Evolutionary conservation across 2,888 invertebrate genomes (phyloP), one percentile per base, ranked within the genome.

Genomic region (Harpagoxenus sublaevis): DNA sequence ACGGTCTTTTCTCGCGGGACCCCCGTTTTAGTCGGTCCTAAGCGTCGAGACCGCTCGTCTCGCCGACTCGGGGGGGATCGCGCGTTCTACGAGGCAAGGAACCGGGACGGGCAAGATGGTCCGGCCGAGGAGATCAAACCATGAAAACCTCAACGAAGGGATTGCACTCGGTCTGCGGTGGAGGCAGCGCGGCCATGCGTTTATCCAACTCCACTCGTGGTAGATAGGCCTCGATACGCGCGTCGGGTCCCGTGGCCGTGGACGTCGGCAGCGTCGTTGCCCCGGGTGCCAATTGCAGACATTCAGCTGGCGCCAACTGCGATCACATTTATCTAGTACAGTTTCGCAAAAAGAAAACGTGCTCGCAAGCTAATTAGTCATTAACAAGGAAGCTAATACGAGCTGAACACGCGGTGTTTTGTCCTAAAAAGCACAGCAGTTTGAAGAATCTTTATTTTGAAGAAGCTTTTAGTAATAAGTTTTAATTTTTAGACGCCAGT

Each of bases 171-270:
- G 93, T 92, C 84, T 94, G 94, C 1, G 94, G 91, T 15, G 93
- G 92, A 18, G 92, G 90, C 63, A 92, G 84, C 68, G 93, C 87
- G 42, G 93, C 91, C 79, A 94, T 88, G 18, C 94, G 93, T 82
- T 95, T 95, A 68, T 94, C 94, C 82, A 94, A 70, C 28, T 95
- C 95, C 71, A 93, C 86, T 48, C 93, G 92, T 0, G 94, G 93
- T 31, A 94, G 91, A 55, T 93, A 91, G 10, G 93, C 93, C 53
- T 93, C 94, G 78, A 94, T 87, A 10, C 94, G 91, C 1, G 92
- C 89, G 62, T 94, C 94, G 0, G 91, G 86, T 5, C 84, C 83
- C n/a, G 88, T 85, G 6, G 90, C 86, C n/a, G 79, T 82, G 8
- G 88, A 63, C 48, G 85, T 63, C 3, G 75, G 51, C 45, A 68